Conservation (phyloP, 2,888 invertebrate species). For the Coelopa pilipes region DNA sequence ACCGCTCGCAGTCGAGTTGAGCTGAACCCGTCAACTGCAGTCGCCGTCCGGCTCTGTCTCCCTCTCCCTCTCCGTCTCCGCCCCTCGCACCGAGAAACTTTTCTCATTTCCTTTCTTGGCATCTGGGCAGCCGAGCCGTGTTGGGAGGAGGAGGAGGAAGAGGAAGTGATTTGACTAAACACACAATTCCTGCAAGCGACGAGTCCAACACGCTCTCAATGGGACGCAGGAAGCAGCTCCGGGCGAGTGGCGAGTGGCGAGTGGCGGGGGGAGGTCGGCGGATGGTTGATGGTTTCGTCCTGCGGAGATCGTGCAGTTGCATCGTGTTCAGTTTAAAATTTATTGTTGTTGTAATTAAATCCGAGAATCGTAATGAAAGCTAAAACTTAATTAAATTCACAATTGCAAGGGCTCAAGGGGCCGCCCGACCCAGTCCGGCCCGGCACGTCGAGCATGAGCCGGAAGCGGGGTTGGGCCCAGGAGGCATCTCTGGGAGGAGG, state of each 20-base stretch:
- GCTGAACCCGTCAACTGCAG: conserved; percentile 20
- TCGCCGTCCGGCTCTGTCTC: neutral
- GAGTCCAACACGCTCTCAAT: neutral
- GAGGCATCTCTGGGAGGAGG: no score
- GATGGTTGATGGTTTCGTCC: neutral
- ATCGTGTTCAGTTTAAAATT: conserved; percentile 1
- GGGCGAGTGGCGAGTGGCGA: neutral
- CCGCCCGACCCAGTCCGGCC: no score
- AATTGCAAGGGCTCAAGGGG: neutral
- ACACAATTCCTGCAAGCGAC: conserved; percentile 6
- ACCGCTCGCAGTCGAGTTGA: neutral
- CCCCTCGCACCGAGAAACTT: conserved; percentile 20
- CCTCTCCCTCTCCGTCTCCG: no score
- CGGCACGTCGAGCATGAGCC: no score
- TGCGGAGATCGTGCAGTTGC: neutral
- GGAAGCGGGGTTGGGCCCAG: neutral
- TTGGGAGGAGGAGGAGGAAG: neutral
- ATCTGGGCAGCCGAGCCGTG: neutral
- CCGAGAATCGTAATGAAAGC: conserved; percentile 5
- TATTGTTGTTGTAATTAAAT: conserved; percentile 10
- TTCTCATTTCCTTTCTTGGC: conserved; percentile 33
- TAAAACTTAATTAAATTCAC: conserved; percentile 2
- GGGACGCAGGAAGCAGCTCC: neutral
- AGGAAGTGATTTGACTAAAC: conserved; percentile 31
- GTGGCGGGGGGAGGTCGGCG: neutral